These are phyloP conservation scores for Boloria euphrosyne DNA, from an alignment of 2,888 invertebrate species.

Conservation along the genomic window DNA sequence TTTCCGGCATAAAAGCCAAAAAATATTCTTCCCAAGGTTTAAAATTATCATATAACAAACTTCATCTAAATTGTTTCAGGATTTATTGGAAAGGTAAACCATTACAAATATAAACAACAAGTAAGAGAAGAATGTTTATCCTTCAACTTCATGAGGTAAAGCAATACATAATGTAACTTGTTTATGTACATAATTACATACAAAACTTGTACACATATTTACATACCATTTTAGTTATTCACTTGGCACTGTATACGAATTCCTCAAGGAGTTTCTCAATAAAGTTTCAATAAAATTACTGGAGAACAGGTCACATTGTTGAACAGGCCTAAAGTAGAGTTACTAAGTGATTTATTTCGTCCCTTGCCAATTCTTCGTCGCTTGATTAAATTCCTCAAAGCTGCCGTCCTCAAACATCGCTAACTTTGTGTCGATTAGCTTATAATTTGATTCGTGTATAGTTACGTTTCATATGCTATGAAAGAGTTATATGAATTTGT, in stretches of 20 bases:
- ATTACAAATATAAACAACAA: too few species aligned
- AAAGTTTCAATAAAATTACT: slow-evolving; percentile 40
- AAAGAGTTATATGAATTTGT: slow-evolving; percentile 7
- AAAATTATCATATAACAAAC: too few species aligned
- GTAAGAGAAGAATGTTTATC: too few species aligned
- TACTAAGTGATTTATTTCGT: slow-evolving; percentile 59
- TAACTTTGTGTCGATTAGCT: slow-evolving; percentile 71
- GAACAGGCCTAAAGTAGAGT: slow-evolving; percentile 34
- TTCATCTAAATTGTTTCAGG: too few species aligned
- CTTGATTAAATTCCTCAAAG: slow-evolving; percentile 73
- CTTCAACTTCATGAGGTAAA: too few species aligned
- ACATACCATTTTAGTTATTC: neutral
- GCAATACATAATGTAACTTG: too few species aligned
- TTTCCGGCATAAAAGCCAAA: too few species aligned
- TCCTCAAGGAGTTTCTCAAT: slow-evolving; percentile 24
- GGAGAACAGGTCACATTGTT: slow-evolving; percentile 38
- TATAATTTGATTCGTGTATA: slow-evolving; percentile 57
- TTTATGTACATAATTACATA: neutral
- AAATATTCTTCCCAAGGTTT: too few species aligned
- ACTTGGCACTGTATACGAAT: slow-evolving; percentile 13
- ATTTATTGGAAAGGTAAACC: too few species aligned
- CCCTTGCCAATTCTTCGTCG: slow-evolving; percentile 66
- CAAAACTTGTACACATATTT: slow-evolving; percentile 6
- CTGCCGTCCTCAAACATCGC: slow-evolving; percentile 59
- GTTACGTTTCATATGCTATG: slow-evolving; percentile 4